phyloP scores from a whole-genome alignment of 2,113 vertebrate genomes.

The Sterna hirundo region DNA sequence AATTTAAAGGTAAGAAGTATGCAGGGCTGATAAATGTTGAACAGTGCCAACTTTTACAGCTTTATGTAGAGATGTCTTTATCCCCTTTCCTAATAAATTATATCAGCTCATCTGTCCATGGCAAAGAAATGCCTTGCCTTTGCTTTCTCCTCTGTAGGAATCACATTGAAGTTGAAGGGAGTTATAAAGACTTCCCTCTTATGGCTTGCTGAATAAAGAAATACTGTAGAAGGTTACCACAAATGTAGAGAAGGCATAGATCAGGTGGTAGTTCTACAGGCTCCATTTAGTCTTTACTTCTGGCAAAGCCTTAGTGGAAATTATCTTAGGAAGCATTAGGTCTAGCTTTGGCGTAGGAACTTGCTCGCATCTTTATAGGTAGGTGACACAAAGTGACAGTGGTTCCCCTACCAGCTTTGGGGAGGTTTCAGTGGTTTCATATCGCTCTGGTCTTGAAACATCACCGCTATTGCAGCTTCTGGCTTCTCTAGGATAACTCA shows the following conservation, averaged over 20 bases:
- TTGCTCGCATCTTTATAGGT: not conserved
- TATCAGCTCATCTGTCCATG: not conserved
- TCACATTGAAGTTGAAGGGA: not conserved
- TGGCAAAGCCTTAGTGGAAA: not conserved
- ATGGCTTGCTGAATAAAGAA: not conserved
- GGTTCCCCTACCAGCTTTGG: not conserved
- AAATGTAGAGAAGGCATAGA: not conserved
- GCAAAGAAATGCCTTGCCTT: not conserved
- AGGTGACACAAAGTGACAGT: not conserved
- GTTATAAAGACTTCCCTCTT: not conserved
- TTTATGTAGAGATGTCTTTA: not conserved
- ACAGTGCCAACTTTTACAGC: not conserved
- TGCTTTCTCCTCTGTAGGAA: not conserved
- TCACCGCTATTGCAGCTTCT: not conserved
- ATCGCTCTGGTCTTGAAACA: not conserved
- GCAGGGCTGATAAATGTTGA: not conserved
- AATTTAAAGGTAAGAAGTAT: slow-evolving; percentile 75
- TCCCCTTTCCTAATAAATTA: not conserved
- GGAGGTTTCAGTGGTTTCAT: not conserved
- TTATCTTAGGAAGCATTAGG: not conserved
- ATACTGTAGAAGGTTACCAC: not conserved
- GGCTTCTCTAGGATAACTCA: not conserved
- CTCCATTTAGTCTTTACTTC: not conserved
- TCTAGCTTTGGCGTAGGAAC: not conserved
- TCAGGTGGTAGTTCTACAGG: not conserved